Evolutionary conservation across 2,113 vertebrate genomes (phyloP), one percentile per base, ranked within the genome.

Genomic region (Tachysurus fulvidraco): DNA sequence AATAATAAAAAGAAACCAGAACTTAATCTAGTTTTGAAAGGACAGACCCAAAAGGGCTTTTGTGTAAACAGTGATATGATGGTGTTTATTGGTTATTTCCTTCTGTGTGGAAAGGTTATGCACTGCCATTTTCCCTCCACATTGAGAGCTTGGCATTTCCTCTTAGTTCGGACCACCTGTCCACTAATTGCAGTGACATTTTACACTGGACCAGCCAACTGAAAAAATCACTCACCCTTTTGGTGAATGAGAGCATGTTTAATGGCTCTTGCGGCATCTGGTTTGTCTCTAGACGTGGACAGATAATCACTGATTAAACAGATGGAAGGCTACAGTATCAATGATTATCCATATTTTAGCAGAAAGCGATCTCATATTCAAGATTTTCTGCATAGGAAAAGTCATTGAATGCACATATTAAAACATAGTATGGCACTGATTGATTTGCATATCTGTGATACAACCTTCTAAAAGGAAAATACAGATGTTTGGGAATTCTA

Each of bases 161-260:
- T 88, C 79, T 65, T 67, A 83, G 83, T 65, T 74, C 85, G 83
- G 83, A 81, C 79, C 88, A 89, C 78, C 88, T 89, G 87, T 87
- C 83, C 87, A 82, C 89, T 91, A 90, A 91, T 91, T 88, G 85
- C 52, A 21, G 16, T 92, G 89, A 91, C 91, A 91, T 91, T 91
- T 89, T 89, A 69, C 46, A 65, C 84, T 11, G 46, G 85, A 83
- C 84, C 19, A 62, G 74, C 81, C 67, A 10, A 73, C 85, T 77
- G 83, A 44, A 81, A 44, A 50, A 77, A 54, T 65, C 23, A 60
- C 83, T 62, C 44, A 60, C 44, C 80, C 81, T 85, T 81, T 73
- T 81, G 83, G 54, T 65, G 85, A 82, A 83, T 41, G 59, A 62
- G 65, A 81, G 64, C 62, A 83, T 74, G 65, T 74, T 74, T 85